These are phyloP conservation scores for Orthosia incerta DNA, from an alignment of 2,888 invertebrate species.

Conservation along the genomic window DNA sequence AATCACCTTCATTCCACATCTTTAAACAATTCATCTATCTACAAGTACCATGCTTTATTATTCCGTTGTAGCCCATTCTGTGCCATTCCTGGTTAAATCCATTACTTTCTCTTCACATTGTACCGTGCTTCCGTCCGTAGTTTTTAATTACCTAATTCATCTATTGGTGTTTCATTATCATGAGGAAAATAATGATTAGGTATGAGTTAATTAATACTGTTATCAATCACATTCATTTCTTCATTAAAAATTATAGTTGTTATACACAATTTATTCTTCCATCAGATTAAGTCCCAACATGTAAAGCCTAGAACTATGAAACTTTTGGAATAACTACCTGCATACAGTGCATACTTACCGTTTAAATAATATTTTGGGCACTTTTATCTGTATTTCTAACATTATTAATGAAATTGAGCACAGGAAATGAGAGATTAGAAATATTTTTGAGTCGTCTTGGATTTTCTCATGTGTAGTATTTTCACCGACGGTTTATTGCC, in stretches of 20 bases:
- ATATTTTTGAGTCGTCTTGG: slow-evolving; percentile 38
- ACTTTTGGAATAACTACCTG: not conserved
- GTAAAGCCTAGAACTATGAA: not conserved
- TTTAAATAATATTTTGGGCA: not conserved
- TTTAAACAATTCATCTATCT: slow-evolving; percentile 7
- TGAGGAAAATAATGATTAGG: not conserved
- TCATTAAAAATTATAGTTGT: not conserved
- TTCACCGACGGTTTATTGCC: slow-evolving; percentile 58
- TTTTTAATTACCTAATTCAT: not conserved
- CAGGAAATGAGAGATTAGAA: slow-evolving; percentile 35
- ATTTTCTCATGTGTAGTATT: slow-evolving; percentile 55
- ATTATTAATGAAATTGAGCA: slow-evolving; percentile 5
- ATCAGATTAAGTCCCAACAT: not conserved
- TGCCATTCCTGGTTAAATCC: not conserved
- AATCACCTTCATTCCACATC: slow-evolving; percentile 39
- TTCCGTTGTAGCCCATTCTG: slow-evolving; percentile 1
- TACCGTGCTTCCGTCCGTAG: too few relatives aligned
- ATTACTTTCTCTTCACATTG: not conserved
- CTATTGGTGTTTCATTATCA: not conserved
- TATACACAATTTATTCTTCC: not conserved
- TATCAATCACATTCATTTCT: not conserved
- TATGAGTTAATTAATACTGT: not conserved
- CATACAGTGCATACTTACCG: not conserved
- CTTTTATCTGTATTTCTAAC: slow-evolving; percentile 1
- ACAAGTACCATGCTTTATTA: not conserved